Evolutionary conservation across 2,797 vertebrate genomes (phyloP).

Genomic region (Artibeus lituratus): DNA sequence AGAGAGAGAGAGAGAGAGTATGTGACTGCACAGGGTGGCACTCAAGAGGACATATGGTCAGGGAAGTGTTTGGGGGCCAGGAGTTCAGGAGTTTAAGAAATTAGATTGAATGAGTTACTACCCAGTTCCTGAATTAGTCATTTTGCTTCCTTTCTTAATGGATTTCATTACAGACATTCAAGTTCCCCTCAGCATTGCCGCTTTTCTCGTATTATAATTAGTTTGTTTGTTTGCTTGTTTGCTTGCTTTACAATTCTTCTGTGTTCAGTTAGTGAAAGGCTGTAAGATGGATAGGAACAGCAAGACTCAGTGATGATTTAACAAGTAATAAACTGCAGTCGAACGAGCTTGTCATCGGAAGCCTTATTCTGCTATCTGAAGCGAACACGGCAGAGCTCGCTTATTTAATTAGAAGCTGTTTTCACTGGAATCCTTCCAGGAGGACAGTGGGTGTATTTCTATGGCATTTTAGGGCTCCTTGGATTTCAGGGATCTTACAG

Average conservation of each 20-base stretch:
- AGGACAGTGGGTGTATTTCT: conserved; percentile 76
- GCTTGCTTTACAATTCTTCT: conserved; percentile 58
- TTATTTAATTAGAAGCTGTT: conserved; percentile 80
- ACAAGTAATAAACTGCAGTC: conserved; percentile 71
- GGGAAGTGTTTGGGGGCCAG: conserved; percentile 54
- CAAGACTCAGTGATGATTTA: conserved; percentile 76
- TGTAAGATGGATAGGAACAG: conserved; percentile 67
- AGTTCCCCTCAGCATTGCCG: conserved; percentile 58
- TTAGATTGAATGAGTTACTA: conserved; percentile 68
- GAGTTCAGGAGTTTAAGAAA: conserved; percentile 70
- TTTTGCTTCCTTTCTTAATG: conserved; percentile 76
- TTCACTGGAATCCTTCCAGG: conserved; percentile 76
- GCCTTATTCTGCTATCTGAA: conserved; percentile 75
- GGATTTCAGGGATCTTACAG: conserved; percentile 58
- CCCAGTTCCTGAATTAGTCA: conserved; percentile 77
- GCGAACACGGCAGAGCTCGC: conserved; percentile 54
- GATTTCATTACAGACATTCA: conserved; percentile 65
- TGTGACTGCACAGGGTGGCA: background rate
- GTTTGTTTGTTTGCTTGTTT: conserved; percentile 51
- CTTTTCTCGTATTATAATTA: conserved; percentile 47
- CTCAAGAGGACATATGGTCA: conserved; percentile 53
- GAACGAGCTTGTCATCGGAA: conserved; percentile 61
- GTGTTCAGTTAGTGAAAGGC: conserved; percentile 60
- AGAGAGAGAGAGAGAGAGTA: no score
- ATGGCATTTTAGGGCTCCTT: conserved; percentile 64